Conservation (phyloP, 1,140 invertebrate species). For the Vanessa tameamea region DNA sequence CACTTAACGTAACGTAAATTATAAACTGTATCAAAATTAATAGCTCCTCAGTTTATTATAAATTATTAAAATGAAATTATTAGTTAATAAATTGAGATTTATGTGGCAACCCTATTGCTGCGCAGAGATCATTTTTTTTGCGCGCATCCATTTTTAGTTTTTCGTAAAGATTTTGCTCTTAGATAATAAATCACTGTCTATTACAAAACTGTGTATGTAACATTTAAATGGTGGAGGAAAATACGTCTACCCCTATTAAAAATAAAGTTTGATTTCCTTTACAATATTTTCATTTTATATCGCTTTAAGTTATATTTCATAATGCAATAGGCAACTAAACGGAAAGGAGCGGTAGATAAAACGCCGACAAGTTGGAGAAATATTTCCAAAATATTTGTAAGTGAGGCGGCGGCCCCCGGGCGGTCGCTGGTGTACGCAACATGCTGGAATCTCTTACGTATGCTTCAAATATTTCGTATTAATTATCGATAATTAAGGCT, state of each 20-base stretch:
- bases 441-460: slow-evolving; percentile 15
- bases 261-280: neutral
- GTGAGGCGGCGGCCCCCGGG: slow-evolving; percentile 59
- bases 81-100: slow-evolving; percentile 63
- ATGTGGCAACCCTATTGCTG: slow-evolving; percentile 62
- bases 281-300: slow-evolving; percentile 1
- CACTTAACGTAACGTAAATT: neutral
- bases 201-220: slow-evolving; percentile 33
- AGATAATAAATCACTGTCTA: slow-evolving; percentile 62
- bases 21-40: slow-evolving; percentile 7
- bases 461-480: slow-evolving; percentile 8
- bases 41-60: slow-evolving; percentile 30
- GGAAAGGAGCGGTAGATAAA: slow-evolving; percentile 79
- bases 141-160: slow-evolving; percentile 73
- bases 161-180: slow-evolving; percentile 75
- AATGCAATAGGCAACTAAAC: slow-evolving; percentile 57
- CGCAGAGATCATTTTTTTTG: slow-evolving; percentile 61
- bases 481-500: neutral
- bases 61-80: slow-evolving; percentile 44
- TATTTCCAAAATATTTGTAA: slow-evolving; percentile 81
- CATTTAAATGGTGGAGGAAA: slow-evolving; percentile 13
- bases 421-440: slow-evolving; percentile 38
- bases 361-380: slow-evolving; percentile 78
- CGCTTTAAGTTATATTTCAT: slow-evolving; percentile 20
- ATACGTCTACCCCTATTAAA: slow-evolving; percentile 4